Percentiles rank a stretch among this genome's conserved stretches.
Conservation (phyloP, 23 tunicate species). For the Phallusia fumigata region DNA sequence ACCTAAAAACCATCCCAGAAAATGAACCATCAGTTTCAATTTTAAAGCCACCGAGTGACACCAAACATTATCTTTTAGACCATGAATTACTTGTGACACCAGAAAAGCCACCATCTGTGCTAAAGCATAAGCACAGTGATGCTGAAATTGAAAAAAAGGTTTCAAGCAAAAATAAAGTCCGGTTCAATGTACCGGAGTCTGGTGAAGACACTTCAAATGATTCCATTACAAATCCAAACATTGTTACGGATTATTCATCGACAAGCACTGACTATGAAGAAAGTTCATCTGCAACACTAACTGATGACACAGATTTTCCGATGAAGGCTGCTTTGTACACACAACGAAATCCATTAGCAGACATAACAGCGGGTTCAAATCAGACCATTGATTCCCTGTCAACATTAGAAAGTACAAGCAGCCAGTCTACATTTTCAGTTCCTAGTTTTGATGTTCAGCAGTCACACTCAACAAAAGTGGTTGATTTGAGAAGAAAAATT, state of each 20-base stretch:
- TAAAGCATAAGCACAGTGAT: slow-evolving; percentile 2
- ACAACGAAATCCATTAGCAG: slow-evolving; percentile 81
- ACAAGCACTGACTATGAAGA: slow-evolving; percentile 42
- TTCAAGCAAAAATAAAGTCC: slow-evolving; percentile 41
- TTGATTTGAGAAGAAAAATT: background rate
- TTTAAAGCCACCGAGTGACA: background rate
- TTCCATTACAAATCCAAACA: background rate
- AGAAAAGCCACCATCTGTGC: slow-evolving; percentile 25
- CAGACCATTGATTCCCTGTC: slow-evolving; percentile 25
- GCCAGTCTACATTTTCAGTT: background rate
- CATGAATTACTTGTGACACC: slow-evolving; percentile 43
- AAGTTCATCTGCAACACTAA: slow-evolving; percentile 25
- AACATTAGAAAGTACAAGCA: background rate
- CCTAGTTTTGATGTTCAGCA: background rate
- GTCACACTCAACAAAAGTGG: background rate
- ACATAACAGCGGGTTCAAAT: slow-evolving; percentile 47
- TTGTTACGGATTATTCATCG: slow-evolving; percentile 15
- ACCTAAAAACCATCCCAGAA: background rate
- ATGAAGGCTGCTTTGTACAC: slow-evolving; percentile 62
- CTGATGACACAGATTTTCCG: slow-evolving; percentile 55
- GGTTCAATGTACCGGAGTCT: slow-evolving; percentile 74
- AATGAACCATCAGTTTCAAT: background rate
- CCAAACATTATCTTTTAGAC: background rate
- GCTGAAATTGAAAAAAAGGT: background rate
- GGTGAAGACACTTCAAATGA: slow-evolving; percentile 31